phyloP scores from a whole-genome alignment of 1,140 invertebrate species.

The Drosophila subobscura region DNA sequence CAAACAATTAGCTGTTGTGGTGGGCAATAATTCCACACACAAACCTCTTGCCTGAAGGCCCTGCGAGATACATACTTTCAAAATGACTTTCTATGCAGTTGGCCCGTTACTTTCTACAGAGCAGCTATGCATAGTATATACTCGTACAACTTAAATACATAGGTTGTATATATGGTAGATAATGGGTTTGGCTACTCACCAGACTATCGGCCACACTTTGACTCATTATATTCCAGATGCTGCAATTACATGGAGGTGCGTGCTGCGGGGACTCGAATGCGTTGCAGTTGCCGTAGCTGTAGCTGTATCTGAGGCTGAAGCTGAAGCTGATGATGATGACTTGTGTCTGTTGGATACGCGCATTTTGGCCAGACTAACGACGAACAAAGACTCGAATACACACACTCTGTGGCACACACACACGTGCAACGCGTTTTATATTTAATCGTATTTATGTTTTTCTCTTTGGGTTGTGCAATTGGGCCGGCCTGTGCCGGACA shows the following conservation, averaged over 20 bases:
- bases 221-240: slow-evolving; percentile 78
- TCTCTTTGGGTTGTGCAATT: slow-evolving; percentile 67
- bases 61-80: slow-evolving; percentile 50
- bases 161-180: slow-evolving; percentile 9
- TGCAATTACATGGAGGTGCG: slow-evolving; percentile 76
- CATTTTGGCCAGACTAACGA: slow-evolving; percentile 69
- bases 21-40: slow-evolving; percentile 29
- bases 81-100: slow-evolving; percentile 61
- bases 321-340: slow-evolving; percentile 57
- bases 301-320: slow-evolving; percentile 24
- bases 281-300: slow-evolving; percentile 53
- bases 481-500: slow-evolving; percentile 25
- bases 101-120: slow-evolving; percentile 56
- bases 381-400: slow-evolving; percentile 52
- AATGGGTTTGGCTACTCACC: slow-evolving; percentile 67
- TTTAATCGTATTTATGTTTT: slow-evolving; percentile 32
- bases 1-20: slow-evolving; percentile 55
- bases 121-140: slow-evolving; percentile 13
- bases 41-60: slow-evolving; percentile 12
- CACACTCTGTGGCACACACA: slow-evolving; percentile 7
- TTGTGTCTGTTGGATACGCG: slow-evolving; percentile 67
- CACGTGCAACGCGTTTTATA: slow-evolving; percentile 39
- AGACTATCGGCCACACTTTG: slow-evolving; percentile 83
- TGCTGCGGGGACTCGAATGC: slow-evolving; percentile 70
- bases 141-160: slow-evolving; percentile 1